phyloP scores from a whole-genome alignment of 2,113 vertebrate genomes.

The Megaceryle torquata region DNA sequence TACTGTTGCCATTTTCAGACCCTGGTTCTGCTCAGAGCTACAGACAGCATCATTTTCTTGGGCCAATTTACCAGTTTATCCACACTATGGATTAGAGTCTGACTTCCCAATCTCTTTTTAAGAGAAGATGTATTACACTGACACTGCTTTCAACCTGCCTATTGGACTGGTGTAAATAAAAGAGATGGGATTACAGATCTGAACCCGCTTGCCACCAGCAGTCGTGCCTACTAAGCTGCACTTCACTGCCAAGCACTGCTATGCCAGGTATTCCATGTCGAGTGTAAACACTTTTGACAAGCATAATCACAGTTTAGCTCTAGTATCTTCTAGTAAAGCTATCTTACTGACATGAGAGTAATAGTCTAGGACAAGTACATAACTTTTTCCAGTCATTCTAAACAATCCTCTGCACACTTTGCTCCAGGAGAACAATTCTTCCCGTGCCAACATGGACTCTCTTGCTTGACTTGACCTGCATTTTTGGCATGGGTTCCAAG shows the following conservation, averaged over 20 bases:
- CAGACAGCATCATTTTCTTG: background rate
- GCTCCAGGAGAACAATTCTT: constrained; percentile 20
- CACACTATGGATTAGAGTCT: background rate
- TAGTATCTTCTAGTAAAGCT: constrained; percentile 38
- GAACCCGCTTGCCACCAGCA: constrained; percentile 6
- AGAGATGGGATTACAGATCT: background rate
- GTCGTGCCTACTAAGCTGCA: background rate
- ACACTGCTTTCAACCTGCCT: background rate
- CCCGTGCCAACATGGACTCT: background rate
- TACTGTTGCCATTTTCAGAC: background rate
- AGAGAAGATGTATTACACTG: background rate
- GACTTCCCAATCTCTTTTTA: background rate
- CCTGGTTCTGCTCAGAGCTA: background rate
- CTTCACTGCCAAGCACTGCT: background rate
- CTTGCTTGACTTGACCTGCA: background rate
- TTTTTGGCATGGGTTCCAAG: constrained; percentile 33
- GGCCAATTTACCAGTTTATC: background rate
- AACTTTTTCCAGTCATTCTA: constrained; percentile 42
- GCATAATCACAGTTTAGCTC: constrained; percentile 53
- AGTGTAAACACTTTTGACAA: constrained; percentile 54
- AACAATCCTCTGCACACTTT: constrained; percentile 34
- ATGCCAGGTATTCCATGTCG: constrained; percentile 40
- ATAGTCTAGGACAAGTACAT: constrained; percentile 57
- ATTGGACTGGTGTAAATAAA: background rate
- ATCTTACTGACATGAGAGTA: constrained; percentile 51